Conservation (phyloP, 1,140 invertebrate genomes). For the Hypsibius dujardini region DNA sequence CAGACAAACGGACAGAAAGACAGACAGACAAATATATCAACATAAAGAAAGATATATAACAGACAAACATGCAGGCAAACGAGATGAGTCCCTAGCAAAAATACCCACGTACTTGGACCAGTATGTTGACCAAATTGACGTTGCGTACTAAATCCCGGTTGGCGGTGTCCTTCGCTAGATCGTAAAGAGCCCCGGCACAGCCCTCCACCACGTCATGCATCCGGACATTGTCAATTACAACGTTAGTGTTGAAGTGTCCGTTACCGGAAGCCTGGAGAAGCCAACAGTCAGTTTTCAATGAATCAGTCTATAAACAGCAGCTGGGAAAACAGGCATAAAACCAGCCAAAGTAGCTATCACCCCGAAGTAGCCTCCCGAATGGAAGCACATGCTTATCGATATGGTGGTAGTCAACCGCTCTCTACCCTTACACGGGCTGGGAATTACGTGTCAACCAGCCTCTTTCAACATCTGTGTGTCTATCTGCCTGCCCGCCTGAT, state of each 20-base stretch:
- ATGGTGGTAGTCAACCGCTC: constrained; percentile 25
- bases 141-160: constrained; percentile 41
- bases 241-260: constrained; percentile 35
- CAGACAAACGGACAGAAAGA: too few relatives aligned
- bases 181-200: constrained; percentile 86
- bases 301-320: constrained; percentile 35
- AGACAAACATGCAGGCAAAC: too few relatives aligned
- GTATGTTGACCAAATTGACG: too few relatives aligned
- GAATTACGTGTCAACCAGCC: too few relatives aligned
- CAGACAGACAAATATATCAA: too few relatives aligned
- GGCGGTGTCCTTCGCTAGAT: constrained; percentile 75
- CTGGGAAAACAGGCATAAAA: constrained; percentile 31
- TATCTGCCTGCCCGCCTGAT: too few relatives aligned
- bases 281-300: constrained; percentile 34
- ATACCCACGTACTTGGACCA: too few relatives aligned
- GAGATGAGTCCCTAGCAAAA: too few relatives aligned
- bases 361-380: not conserved
- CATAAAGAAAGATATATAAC: too few relatives aligned
- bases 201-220: constrained; percentile 98
- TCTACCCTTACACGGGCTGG: too few relatives aligned
- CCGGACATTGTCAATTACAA: constrained; percentile 67
- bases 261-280: not conserved
- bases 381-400: not conserved
- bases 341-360: not conserved
- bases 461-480: too few relatives aligned